These are phyloP conservation scores for Mobula hypostoma DNA, from an alignment of 2,113 vertebrate genomes.

Conservation along the genomic window DNA sequence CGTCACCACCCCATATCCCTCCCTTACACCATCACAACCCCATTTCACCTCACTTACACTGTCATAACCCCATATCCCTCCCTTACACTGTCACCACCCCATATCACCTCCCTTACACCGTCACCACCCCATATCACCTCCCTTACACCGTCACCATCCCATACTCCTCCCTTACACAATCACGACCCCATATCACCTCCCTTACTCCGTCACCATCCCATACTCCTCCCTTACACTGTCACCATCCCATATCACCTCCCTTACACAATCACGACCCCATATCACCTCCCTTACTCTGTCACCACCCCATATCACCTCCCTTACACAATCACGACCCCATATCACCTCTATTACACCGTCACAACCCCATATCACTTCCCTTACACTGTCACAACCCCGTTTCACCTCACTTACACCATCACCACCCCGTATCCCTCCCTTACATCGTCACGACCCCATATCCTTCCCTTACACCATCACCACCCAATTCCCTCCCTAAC, in stretches of 20 bases:
- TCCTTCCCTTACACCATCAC: too few relatives aligned
- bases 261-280: neutral
- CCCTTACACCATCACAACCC: too few relatives aligned
- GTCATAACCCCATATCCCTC: too few relatives aligned
- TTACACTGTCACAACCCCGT: neutral
- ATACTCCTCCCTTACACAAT: neutral
- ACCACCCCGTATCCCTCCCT: too few relatives aligned
- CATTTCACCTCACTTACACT: too few relatives aligned
- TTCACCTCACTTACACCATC: too few relatives aligned
- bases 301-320: neutral
- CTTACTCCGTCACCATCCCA: too few relatives aligned
- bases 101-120: neutral
- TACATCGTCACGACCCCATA: neutral
- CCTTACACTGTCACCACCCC: neutral
- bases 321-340: too few relatives aligned
- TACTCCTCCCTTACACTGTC: neutral
- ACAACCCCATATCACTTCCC: neutral
- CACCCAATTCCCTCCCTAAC: too few relatives aligned
- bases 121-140: neutral
- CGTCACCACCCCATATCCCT: too few relatives aligned
- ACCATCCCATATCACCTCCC: neutral
- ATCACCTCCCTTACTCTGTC: neutral
- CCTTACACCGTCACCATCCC: neutral
- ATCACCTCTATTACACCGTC: too few relatives aligned
- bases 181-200: too few relatives aligned